A percentile compares a stretch with the other conserved stretches of the same genome.
These are phyloP conservation scores for Xenentodon cancila DNA, from an alignment of 2,797 vertebrate genomes.

Conservation along the genomic window DNA sequence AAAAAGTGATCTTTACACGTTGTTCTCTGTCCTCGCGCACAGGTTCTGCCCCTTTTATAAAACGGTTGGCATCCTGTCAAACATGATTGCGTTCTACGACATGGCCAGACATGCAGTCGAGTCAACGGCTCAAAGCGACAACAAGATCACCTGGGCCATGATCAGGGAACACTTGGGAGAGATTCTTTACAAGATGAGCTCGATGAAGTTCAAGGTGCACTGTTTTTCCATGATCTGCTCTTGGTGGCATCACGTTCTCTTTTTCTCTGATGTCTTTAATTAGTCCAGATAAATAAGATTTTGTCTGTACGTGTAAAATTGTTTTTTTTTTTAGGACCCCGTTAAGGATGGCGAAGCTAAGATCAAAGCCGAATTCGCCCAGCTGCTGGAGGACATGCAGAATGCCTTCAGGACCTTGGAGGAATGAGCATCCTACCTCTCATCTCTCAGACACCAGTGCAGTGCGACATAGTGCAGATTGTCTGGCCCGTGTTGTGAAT, in stretches of 20 bases:
- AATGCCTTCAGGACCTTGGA: constrained; percentile 95
- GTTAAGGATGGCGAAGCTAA: constrained; percentile 95
- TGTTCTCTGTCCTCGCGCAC: neutral
- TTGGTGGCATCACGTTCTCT: constrained; percentile 12
- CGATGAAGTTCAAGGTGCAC: constrained; percentile 98
- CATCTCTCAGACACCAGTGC: constrained; percentile 28
- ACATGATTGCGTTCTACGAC: constrained; percentile 97
- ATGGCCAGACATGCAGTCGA: constrained; percentile 97
- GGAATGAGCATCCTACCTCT: constrained; percentile 63
- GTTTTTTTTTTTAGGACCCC: constrained; percentile 87
- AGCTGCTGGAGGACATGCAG: constrained; percentile 98
- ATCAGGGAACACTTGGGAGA: constrained; percentile 96
- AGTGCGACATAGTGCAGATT: constrained; percentile 48
- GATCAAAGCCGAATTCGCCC: constrained; percentile 92
- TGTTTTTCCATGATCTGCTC: neutral
- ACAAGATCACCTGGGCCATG: constrained; percentile 96
- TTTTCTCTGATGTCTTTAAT: constrained; percentile 38
- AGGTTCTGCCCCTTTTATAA: constrained; percentile 99
- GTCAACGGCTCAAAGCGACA: constrained; percentile 96
- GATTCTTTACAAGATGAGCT: constrained; percentile 93
- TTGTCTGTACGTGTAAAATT: neutral
- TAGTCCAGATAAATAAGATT: constrained; percentile 64
- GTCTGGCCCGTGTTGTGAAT: constrained; percentile 45
- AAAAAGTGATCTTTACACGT: neutral
- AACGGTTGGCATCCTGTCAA: constrained; percentile 96